Evolutionary conservation across 2,113 vertebrate genomes (phyloP).

Genomic region (Rhegmatorhina hoffmannsi): DNA sequence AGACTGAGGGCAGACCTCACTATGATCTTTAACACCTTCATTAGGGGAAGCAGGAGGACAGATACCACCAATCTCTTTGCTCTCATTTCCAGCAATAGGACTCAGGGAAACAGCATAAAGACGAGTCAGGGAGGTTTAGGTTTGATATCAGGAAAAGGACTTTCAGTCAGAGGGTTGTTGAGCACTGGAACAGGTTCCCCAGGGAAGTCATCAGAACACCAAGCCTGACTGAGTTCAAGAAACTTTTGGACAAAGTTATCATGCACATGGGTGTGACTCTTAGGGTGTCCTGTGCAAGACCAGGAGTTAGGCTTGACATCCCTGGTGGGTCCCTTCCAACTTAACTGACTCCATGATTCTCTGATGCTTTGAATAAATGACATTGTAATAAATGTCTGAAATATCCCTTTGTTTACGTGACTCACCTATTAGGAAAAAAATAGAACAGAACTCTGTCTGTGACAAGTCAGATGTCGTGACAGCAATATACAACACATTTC

Average conservation of each 20-base stretch:
- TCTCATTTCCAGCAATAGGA: not conserved
- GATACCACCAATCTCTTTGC: no score
- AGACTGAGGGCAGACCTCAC: not conserved
- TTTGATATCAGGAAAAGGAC: not conserved
- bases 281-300: not conserved
- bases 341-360: not conserved
- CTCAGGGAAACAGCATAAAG: no score
- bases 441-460: no score
- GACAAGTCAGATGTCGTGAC: not conserved
- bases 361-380: not conserved
- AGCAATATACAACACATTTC: accelerated
- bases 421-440: not conserved
- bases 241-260: not conserved
- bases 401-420: not conserved
- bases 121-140: not conserved
- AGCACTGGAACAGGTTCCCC: not conserved
- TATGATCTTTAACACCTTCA: not conserved
- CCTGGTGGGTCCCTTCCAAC: not conserved
- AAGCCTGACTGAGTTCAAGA: not conserved
- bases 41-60: not conserved
- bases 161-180: not conserved
- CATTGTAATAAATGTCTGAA: not conserved
- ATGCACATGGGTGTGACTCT: not conserved
- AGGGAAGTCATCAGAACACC: not conserved
- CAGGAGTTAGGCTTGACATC: accelerated